These are phyloP conservation scores for Entomobrya proxima DNA, from an alignment of 2,888 invertebrate species.

Conservation along the genomic window DNA sequence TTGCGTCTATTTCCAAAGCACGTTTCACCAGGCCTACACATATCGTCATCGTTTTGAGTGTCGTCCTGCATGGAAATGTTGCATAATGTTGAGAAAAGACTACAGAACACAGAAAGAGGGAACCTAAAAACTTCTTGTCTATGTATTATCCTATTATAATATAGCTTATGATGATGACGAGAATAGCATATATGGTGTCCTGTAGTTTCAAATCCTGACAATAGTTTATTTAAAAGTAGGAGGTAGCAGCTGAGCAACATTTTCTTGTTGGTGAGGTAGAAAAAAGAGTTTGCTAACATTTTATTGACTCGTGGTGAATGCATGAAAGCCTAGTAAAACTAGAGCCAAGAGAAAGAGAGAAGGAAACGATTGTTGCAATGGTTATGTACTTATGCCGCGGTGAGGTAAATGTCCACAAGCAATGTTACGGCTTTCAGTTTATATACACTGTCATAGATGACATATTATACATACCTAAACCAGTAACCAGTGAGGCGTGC, in stretches of 20 bases:
- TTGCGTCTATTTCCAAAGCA: conserved; percentile 48
- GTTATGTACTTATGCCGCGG: background rate
- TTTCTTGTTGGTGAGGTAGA: background rate
- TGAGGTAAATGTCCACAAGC: background rate
- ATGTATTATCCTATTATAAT: conserved; percentile 39
- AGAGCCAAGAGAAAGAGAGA: background rate
- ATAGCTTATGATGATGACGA: conserved; percentile 10
- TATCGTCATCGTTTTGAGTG: conserved; percentile 30
- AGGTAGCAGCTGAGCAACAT: background rate
- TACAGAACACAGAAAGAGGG: background rate
- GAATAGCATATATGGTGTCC: conserved; percentile 9
- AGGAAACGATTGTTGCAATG: background rate
- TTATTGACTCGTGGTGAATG: conserved; percentile 30
- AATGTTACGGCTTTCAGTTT: background rate
- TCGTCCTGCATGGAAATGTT: conserved; percentile 48
- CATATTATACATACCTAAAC: background rate
- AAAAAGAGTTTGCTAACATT: conserved; percentile 3
- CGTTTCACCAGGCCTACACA: background rate
- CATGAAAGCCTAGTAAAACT: conserved; percentile 7
- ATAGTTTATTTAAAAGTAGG: background rate
- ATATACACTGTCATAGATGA: background rate
- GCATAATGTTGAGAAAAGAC: conserved; percentile 24
- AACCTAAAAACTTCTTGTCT: background rate
- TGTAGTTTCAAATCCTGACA: conserved; percentile 13
- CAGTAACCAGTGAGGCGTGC: background rate